phyloP scores from a whole-genome alignment of 2,888 invertebrate genomes.

The Scrobipalpa atriplicella region DNA sequence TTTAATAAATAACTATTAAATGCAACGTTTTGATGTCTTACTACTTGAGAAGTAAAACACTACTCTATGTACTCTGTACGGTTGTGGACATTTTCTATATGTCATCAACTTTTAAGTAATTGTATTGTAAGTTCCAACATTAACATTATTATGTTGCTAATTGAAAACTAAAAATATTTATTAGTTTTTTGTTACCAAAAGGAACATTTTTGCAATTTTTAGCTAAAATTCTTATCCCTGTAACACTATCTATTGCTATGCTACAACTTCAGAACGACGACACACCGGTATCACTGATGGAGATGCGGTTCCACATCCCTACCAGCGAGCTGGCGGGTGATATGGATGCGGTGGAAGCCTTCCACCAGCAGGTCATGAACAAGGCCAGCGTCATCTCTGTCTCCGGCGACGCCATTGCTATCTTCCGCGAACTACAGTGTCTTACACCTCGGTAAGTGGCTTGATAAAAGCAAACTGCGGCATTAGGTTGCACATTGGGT shows the following conservation, averaged over 20 bases:
- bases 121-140: too few relatives aligned
- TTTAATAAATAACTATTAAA: too few relatives aligned
- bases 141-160: too few relatives aligned
- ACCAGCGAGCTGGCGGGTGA: constrained; percentile 93
- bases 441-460: constrained; percentile 94
- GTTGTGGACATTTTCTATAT: too few relatives aligned
- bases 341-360: constrained; percentile 97
- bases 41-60: too few relatives aligned
- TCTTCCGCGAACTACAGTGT: constrained; percentile 98
- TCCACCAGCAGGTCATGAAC: constrained; percentile 97
- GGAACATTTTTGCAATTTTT: too few relatives aligned
- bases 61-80: too few relatives aligned
- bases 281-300: constrained; percentile 97
- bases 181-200: too few relatives aligned
- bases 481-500: not conserved
- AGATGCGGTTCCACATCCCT: constrained; percentile 99
- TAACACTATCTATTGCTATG: not conserved
- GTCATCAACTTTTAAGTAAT: too few relatives aligned
- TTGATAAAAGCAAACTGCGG: not conserved
- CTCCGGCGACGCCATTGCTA: constrained; percentile 98
- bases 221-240: too few relatives aligned
- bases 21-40: too few relatives aligned
- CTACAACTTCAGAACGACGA: constrained; percentile 92
- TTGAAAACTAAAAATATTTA: too few relatives aligned
- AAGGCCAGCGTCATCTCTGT: constrained; percentile 99